These are phyloP conservation scores for Coccyzus lansbergi DNA, from an alignment of 2,797 vertebrate species.

Conservation along the genomic window DNA sequence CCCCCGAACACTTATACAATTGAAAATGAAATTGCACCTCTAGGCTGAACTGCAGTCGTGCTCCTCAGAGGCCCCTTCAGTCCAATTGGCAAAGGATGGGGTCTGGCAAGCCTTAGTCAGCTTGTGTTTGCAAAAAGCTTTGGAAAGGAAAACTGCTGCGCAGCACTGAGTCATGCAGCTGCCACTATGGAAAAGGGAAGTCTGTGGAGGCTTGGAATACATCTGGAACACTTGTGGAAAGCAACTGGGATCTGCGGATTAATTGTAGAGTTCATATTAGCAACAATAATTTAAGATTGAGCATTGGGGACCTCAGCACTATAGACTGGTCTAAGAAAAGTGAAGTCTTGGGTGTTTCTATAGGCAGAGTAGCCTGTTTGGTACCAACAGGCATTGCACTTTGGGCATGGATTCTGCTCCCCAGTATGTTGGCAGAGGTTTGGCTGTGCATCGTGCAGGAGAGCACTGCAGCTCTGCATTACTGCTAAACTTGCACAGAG, in stretches of 20 bases:
- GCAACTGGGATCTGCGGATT: neutral
- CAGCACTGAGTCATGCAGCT: slow-evolving; percentile 47
- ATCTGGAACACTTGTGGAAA: slow-evolving; percentile 14
- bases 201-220: neutral
- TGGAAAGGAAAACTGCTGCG: slow-evolving; percentile 22
- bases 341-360: neutral
- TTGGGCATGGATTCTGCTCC: neutral
- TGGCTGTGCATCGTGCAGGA: neutral
- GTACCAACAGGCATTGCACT: neutral
- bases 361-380: neutral
- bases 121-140: neutral
- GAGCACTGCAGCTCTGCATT: neutral
- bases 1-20: neutral
- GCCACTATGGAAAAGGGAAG: neutral
- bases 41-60: slow-evolving; percentile 7
- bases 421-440: neutral
- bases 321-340: neutral
- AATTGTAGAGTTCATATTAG: neutral
- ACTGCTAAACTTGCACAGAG: neutral
- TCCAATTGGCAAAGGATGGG: slow-evolving; percentile 25
- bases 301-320: neutral
- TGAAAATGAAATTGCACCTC: slow-evolving; percentile 49
- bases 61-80: slow-evolving; percentile 47
- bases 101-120: slow-evolving; percentile 45
- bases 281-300: neutral